Percentiles rank a stretch among this genome's conserved stretches.
Evolutionary conservation across 2,113 vertebrate species (phyloP).

Genomic region (Trichomycterus rosablanca): DNA sequence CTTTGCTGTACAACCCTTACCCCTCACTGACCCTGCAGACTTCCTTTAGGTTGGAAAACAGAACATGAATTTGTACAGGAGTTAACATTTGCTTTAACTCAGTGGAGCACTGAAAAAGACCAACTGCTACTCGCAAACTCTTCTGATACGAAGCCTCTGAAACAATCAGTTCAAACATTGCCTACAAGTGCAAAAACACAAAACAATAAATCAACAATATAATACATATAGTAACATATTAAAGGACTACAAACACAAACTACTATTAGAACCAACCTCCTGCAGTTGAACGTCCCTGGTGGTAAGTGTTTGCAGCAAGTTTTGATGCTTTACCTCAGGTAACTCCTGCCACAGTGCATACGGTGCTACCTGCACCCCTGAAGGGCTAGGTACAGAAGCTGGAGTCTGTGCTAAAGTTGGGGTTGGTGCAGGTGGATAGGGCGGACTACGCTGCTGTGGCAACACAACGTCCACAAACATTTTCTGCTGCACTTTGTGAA

Average conservation of each 20-base stretch:
- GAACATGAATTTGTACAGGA: slow-evolving; percentile 59
- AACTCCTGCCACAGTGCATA: slow-evolving; percentile 69
- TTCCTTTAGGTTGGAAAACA: slow-evolving; percentile 70
- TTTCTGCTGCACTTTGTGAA: slow-evolving; percentile 35
- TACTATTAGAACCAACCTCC: slow-evolving; percentile 59
- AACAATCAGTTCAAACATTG: slow-evolving; percentile 71
- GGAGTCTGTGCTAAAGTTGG: neutral
- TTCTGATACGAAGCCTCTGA: slow-evolving; percentile 74
- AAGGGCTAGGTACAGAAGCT: neutral
- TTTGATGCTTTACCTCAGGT: slow-evolving; percentile 61
- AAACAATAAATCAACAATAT: neutral
- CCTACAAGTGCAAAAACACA: slow-evolving; percentile 47
- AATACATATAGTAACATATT: neutral
- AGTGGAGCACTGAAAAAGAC: slow-evolving; percentile 60
- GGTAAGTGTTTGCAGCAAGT: slow-evolving; percentile 54
- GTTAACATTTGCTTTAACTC: slow-evolving; percentile 54
- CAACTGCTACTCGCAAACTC: slow-evolving; percentile 65
- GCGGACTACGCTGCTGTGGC: slow-evolving; percentile 35
- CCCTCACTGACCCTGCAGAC: slow-evolving; percentile 49
- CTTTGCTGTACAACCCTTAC: neutral
- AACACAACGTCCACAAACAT: slow-evolving; percentile 43
- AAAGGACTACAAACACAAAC: neutral
- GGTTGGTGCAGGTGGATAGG: neutral
- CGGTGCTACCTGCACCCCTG: slow-evolving; percentile 37
- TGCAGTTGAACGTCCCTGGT: slow-evolving; percentile 60